Percentiles rank a stretch among this genome's conserved stretches.
Evolutionary conservation across 1,140 invertebrate genomes (phyloP).

Genomic region (Meloidogyne chitwoodi): DNA sequence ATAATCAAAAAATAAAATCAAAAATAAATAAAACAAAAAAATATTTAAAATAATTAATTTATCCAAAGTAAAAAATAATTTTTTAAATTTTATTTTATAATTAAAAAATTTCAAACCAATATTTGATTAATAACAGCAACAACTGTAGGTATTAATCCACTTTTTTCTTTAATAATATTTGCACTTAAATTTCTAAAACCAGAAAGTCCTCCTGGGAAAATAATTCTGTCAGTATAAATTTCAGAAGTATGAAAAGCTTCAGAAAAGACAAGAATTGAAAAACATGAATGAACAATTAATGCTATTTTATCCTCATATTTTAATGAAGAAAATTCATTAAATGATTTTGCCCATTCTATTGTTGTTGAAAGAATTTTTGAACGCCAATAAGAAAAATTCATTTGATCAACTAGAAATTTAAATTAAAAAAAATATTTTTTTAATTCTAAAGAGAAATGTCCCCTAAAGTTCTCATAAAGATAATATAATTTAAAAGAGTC

Average conservation of each 20-base stretch:
- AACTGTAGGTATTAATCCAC: slow-evolving; percentile 56
- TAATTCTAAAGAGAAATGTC: too few relatives aligned
- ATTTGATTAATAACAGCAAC: slow-evolving; percentile 59
- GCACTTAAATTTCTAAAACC: slow-evolving; percentile 54
- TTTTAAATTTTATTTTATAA: too few relatives aligned
- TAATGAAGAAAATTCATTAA: slow-evolving; percentile 47
- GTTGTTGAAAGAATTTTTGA: slow-evolving; percentile 53
- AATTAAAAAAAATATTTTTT: background rate
- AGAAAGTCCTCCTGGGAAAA: slow-evolving; percentile 44
- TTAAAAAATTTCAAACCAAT: slow-evolving; percentile 27
- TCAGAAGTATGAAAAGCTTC: slow-evolving; percentile 58
- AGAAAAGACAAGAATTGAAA: slow-evolving; percentile 55
- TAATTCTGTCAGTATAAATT: slow-evolving; percentile 54
- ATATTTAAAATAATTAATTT: background rate
- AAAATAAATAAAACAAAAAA: too few relatives aligned
- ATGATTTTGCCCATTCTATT: slow-evolving; percentile 56
- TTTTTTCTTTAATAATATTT: slow-evolving; percentile 52
- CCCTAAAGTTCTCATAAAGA: too few relatives aligned
- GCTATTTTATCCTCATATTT: slow-evolving; percentile 39
- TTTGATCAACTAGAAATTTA: slow-evolving; percentile 34
- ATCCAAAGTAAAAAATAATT: too few relatives aligned
- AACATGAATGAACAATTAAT: slow-evolving; percentile 50
- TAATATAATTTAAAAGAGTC: too few relatives aligned
- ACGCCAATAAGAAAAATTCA: slow-evolving; percentile 58
- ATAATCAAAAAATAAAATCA: too few relatives aligned